Percentiles rank a stretch among this genome's conserved stretches.
These are phyloP conservation scores for Mesembrinibis cayennensis DNA, from an alignment of 2,113 vertebrate genomes.

Conservation along the genomic window DNA sequence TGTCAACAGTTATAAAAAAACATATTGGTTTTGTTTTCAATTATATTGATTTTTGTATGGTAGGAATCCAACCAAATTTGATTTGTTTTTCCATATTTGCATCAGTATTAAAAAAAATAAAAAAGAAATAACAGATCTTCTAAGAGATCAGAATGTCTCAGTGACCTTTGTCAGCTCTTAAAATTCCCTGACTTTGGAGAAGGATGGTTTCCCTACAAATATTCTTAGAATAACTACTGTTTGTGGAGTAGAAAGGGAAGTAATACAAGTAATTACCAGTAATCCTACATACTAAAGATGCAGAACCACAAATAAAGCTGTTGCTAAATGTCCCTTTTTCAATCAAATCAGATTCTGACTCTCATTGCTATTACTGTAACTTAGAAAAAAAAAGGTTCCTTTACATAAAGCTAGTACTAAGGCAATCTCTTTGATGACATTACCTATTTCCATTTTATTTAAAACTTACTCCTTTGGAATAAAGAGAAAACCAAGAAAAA, in stretches of 20 bases:
- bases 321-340: not conserved
- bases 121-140: not conserved
- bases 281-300: not conserved
- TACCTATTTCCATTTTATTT: not conserved
- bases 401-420: not conserved
- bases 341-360: not conserved
- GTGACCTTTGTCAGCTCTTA: not conserved
- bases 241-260: not conserved
- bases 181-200: not conserved
- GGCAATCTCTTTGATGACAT: not conserved
- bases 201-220: not conserved
- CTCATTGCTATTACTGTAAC: not conserved
- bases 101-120: not conserved
- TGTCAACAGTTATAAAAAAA: not conserved
- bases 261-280: not conserved
- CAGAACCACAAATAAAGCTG: not conserved
- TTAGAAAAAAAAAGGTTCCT: slow-evolving; percentile 38
- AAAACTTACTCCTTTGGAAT: not conserved
- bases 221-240: not conserved
- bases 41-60: not conserved
- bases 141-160: not conserved
- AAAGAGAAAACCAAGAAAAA: not conserved
- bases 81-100: not conserved
- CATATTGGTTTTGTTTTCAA: not conserved
- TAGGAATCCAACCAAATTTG: not conserved